Conservation (phyloP, 2,797 vertebrate genomes). For the Percopsis omiscomaycus region DNA sequence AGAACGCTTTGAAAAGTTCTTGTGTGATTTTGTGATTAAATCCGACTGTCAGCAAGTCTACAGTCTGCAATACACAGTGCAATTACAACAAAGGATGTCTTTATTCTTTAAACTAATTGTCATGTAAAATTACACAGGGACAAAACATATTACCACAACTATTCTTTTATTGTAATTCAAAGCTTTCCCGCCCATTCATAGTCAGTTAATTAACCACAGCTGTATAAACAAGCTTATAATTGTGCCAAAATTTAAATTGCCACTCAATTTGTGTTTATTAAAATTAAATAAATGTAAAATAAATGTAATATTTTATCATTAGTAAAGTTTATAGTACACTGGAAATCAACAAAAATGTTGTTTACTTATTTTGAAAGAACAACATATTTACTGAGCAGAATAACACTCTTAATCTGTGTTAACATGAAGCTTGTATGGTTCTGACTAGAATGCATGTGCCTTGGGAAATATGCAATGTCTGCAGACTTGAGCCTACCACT, state of each 20-base stretch:
- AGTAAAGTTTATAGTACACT: slow-evolving; percentile 7
- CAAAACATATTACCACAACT: slow-evolving; percentile 7
- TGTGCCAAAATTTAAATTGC: slow-evolving; percentile 35
- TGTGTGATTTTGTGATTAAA: no score
- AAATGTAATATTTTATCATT: background rate
- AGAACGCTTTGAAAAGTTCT: no score
- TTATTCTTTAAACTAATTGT: no score
- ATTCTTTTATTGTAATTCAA: slow-evolving; percentile 9
- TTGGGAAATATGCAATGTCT: slow-evolving; percentile 20
- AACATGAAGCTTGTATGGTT: slow-evolving; percentile 1
- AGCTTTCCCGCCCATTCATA: slow-evolving; percentile 38
- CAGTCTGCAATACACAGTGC: no score
- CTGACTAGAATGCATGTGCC: background rate
- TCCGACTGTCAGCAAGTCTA: no score
- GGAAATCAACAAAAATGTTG: slow-evolving; percentile 19
- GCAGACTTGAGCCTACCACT: slow-evolving; percentile 4
- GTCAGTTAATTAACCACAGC: slow-evolving; percentile 30
- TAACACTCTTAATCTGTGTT: slow-evolving; percentile 9
- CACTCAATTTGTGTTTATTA: slow-evolving; percentile 20
- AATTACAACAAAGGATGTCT: no score
- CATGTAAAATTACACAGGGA: background rate
- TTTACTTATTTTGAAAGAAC: slow-evolving; percentile 15
- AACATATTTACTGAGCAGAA: background rate
- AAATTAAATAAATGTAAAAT: background rate
- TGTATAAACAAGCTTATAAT: slow-evolving; percentile 39